Conservation (phyloP, 2,797 vertebrate genomes). For the Coluber constrictor region DNA sequence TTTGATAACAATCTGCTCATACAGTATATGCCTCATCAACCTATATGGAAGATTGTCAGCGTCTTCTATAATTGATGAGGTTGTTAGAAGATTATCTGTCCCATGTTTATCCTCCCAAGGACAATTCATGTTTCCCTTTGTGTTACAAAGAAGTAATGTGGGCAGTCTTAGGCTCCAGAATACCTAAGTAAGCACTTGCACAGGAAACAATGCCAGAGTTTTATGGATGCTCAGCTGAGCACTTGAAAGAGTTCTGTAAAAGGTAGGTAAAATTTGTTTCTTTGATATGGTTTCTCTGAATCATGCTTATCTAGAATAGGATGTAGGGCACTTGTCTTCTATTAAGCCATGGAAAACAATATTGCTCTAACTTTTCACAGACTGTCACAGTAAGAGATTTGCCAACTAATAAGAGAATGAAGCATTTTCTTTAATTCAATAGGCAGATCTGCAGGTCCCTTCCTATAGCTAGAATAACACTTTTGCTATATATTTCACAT, state of each 20-base stretch:
- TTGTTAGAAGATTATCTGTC: neutral
- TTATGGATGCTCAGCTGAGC: neutral
- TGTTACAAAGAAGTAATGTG: neutral
- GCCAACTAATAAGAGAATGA: neutral
- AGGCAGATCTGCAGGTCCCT: neutral
- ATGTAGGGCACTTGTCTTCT: neutral
- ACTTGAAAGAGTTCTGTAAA: neutral
- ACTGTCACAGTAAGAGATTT: neutral
- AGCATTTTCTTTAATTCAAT: neutral
- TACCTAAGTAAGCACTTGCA: neutral
- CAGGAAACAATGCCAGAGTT: neutral
- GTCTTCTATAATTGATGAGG: neutral
- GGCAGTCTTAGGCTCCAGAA: neutral
- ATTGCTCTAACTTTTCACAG: neutral
- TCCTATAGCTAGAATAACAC: neutral
- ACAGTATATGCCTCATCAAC: neutral
- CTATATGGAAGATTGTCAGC: neutral
- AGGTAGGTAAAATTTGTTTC: neutral
- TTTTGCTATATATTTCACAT: no score
- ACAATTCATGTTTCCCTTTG: neutral
- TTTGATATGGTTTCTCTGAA: neutral
- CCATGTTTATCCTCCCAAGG: neutral
- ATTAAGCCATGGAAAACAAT: neutral
- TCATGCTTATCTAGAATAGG: neutral
- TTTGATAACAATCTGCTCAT: neutral